Evolutionary conservation across 2,797 vertebrate genomes (phyloP).

Genomic region (Hippoglossus hippoglossus): DNA sequence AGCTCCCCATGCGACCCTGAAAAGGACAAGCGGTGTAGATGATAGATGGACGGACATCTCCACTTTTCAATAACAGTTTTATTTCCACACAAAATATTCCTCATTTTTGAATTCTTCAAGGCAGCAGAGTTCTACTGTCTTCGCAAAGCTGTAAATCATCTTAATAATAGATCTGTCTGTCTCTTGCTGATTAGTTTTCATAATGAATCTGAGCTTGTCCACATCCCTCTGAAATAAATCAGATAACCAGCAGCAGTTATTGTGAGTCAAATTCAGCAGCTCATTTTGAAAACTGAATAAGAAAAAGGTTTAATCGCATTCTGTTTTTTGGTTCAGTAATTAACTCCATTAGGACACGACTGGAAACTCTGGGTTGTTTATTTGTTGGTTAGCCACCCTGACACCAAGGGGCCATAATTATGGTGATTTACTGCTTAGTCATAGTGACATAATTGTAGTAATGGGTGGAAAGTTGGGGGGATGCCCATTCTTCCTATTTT

Average conservation of each 20-base stretch:
- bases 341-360: constrained; percentile 47
- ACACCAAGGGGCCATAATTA: constrained; percentile 55
- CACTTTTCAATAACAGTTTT: background rate
- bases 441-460: constrained; percentile 60
- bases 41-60: background rate
- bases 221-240: background rate
- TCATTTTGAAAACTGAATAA: constrained; percentile 1
- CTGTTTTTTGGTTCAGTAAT: constrained; percentile 54
- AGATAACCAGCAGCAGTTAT: background rate
- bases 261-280: background rate
- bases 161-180: background rate
- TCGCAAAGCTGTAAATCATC: constrained; percentile 10
- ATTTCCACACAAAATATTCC: background rate
- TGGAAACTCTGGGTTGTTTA: constrained; percentile 52
- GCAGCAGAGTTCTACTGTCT: background rate
- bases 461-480: constrained; percentile 48
- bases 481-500: constrained; percentile 31
- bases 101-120: background rate
- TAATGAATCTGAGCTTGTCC: background rate
- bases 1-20: background rate
- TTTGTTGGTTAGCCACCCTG: constrained; percentile 44
- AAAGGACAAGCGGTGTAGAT: background rate
- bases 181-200: background rate
- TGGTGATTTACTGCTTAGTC: constrained; percentile 58
- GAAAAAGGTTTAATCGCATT: constrained; percentile 32